These are phyloP conservation scores for Thamnophis sirtalis DNA, from an alignment of 2,113 vertebrate genomes.

Conservation along the genomic window DNA sequence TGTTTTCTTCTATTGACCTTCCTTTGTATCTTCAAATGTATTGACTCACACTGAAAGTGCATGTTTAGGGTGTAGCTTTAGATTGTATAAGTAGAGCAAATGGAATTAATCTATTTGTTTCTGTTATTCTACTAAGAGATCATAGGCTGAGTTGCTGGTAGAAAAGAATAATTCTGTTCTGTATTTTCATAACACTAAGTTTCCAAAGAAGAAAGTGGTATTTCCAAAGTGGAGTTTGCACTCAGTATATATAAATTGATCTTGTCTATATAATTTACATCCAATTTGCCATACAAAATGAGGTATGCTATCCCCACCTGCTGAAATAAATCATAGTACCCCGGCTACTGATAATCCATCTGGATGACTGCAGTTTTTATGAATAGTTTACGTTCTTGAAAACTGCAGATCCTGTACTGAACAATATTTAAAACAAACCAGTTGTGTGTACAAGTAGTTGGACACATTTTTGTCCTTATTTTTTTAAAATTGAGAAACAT, in stretches of 20 bases:
- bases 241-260: not conserved
- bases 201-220: constrained; percentile 9
- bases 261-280: not conserved
- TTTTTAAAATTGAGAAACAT: not conserved
- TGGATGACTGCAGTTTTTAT: not conserved
- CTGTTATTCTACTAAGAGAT: not conserved
- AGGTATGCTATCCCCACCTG: not conserved
- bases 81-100: not conserved
- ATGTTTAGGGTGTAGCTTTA: not conserved
- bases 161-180: rapidly evolving
- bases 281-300: not conserved
- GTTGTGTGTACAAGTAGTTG: not conserved
- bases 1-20: not conserved
- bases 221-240: not conserved
- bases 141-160: not conserved
- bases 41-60: not conserved
- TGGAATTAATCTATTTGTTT: not conserved
- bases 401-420: not conserved
- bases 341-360: not conserved
- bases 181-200: not conserved
- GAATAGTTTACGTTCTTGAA: not conserved
- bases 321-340: not conserved
- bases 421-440: not conserved
- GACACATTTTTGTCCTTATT: constrained; percentile 1
- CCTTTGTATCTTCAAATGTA: rapidly evolving